Evolutionary conservation across 1,140 invertebrate genomes (phyloP).

Genomic region (Gonatopus flavifemur): DNA sequence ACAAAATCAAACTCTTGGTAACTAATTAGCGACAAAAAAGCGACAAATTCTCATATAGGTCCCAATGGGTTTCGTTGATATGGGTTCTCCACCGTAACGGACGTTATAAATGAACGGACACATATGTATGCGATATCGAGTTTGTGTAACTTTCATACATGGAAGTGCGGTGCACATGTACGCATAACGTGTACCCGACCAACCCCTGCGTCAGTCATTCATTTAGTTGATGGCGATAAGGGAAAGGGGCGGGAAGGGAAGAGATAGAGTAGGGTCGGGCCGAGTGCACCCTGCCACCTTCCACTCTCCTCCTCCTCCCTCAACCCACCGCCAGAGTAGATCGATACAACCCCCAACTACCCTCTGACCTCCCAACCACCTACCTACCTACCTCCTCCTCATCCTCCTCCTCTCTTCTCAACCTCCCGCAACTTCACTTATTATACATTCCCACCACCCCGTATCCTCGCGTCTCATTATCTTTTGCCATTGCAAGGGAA

Average conservation of each 20-base stretch:
- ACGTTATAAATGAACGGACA: too few relatives aligned
- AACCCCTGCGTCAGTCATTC: constrained; percentile 56
- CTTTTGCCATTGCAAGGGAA: constrained; percentile 57
- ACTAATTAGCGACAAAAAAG: too few relatives aligned
- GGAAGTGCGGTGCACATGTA: constrained; percentile 18
- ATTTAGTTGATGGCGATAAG: constrained; percentile 45
- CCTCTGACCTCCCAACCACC: constrained; percentile 38
- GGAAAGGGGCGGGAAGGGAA: constrained; percentile 37
- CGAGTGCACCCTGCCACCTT: constrained; percentile 23
- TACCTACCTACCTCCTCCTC: constrained; percentile 37
- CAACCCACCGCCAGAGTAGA: constrained; percentile 34
- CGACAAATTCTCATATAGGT: too few relatives aligned
- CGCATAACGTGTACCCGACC: constrained; percentile 38
- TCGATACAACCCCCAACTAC: constrained; percentile 58
- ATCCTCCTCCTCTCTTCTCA: too few relatives aligned
- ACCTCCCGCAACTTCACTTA: constrained; percentile 43
- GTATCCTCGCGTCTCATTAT: constrained; percentile 60
- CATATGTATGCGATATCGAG: too few relatives aligned
- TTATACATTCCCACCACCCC: constrained; percentile 47
- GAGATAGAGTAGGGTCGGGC: constrained; percentile 37
- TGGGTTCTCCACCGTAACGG: too few relatives aligned
- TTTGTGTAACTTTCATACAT: too few relatives aligned
- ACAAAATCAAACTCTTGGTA: too few relatives aligned
- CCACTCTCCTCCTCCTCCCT: constrained; percentile 14
- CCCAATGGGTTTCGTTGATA: too few relatives aligned